Base-by-base conservation (phyloP, 2,888 invertebrate genomes). In the Drosophila trichaetosa region DNA sequence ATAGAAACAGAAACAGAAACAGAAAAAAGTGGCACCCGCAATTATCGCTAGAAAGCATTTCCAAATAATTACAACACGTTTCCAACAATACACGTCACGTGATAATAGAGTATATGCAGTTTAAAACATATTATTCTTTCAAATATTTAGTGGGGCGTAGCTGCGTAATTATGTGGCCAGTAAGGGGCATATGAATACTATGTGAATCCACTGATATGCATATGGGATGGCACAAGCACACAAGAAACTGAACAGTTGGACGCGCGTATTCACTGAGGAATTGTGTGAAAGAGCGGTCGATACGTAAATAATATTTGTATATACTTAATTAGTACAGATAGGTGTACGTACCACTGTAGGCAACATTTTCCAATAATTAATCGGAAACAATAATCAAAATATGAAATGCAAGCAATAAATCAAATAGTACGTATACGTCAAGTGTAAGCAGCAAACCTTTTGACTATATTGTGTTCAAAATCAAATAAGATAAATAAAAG, bases 11-110 rank as follows among this genome's bases (percentile, higher is more conserved):
- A 58, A 59, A 64, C 36, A 52, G 29, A 51, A n/a, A 18, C 18
- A 40, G n/a, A n/a, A 29, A 56, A 59, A 71, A 57, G 78, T 82
- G 74, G 86, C 86, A 89, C 83, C 86, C 76, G 77, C 87, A 87
- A 87, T 87, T 87, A 87, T 87, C 81, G 88, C 86, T 86, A 83
- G 88, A 87, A 87, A 90, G 87, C 88, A 87, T 87, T 87, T 88
- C 76, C 76, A 79, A 85, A 82, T 86, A 89, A 86, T 86, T 89
- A 89, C 87, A 78, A 69, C 87, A 80, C 83, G 75, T 82, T 85
- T 77, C 63, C 62, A 67, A 64, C 64, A 56, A 42, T 49, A 56
- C 58, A 69, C 58, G 53, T 53, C 68, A 71, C 57, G 70, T 52
- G 51, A 61, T 36, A 69, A 53, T 67, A 31, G 58, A 53, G 58